These are phyloP conservation scores for Acrocephalus arundinaceus DNA, from an alignment of 2,113 vertebrate species.

Conservation along the genomic window DNA sequence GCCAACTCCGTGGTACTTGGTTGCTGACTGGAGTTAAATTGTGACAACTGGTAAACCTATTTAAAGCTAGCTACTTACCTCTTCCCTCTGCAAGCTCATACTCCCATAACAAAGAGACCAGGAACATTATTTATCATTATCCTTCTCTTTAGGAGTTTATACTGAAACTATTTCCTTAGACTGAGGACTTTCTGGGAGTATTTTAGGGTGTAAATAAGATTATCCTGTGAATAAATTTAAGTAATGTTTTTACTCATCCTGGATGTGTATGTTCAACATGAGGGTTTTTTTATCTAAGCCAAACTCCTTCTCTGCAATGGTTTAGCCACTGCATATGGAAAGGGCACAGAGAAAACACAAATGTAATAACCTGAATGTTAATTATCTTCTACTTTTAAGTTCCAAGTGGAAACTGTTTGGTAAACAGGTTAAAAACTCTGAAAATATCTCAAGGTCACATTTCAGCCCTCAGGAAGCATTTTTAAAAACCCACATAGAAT, in stretches of 20 bases:
- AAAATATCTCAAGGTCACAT: background rate
- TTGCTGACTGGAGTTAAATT: background rate
- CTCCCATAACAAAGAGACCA: background rate
- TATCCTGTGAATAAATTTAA: background rate
- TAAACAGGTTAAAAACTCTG: conserved; percentile 8
- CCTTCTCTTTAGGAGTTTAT: background rate
- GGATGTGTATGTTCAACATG: background rate
- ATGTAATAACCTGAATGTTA: background rate
- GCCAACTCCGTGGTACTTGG: background rate
- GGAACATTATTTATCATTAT: background rate
- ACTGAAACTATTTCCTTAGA: background rate
- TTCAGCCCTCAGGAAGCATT: background rate
- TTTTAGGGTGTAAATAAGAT: background rate
- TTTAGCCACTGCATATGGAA: background rate
- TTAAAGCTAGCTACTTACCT: background rate
- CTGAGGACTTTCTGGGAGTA: background rate
- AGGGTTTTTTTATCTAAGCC: background rate
- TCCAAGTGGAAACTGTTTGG: background rate
- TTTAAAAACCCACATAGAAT: background rate
- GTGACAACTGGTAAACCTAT: background rate
- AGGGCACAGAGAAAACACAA: background rate
- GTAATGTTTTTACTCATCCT: background rate
- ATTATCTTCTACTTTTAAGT: background rate
- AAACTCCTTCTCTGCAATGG: background rate
- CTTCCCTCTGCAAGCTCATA: background rate